A percentile compares a stretch with the other conserved stretches of the same genome.
Evolutionary conservation across 2,113 vertebrate species (phyloP).

Genomic region (Irena cyanogastra): DNA sequence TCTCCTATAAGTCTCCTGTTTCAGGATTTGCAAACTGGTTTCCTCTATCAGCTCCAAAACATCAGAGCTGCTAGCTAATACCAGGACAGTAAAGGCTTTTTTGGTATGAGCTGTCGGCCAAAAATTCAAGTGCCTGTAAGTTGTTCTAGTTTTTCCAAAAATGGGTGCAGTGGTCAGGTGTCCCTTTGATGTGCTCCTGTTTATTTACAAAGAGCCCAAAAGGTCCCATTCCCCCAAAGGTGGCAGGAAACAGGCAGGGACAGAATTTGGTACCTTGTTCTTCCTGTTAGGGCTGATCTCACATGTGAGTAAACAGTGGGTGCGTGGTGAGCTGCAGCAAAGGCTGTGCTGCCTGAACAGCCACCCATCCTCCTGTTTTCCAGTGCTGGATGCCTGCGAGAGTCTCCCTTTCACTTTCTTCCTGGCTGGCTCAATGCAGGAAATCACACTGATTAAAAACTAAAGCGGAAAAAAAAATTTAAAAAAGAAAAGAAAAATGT

Average conservation of each 20-base stretch:
- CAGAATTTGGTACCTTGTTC: constrained; percentile 26
- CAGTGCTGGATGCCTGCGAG: background rate
- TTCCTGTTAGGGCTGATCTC: constrained; percentile 28
- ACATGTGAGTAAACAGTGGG: background rate
- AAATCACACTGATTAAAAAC: constrained; percentile 28
- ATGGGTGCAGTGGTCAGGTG: constrained; percentile 3
- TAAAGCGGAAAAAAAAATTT: accelerated
- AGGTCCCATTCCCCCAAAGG: background rate
- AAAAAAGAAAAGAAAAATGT: background rate
- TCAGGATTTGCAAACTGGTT: constrained; percentile 4
- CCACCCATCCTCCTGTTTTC: background rate
- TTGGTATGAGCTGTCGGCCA: constrained; percentile 24
- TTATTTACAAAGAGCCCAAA: constrained; percentile 52
- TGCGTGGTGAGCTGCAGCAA: background rate
- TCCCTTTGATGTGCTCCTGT: constrained; percentile 48
- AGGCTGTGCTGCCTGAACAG: background rate
- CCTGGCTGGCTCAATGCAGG: background rate
- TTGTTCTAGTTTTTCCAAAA: background rate
- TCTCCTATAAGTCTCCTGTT: background rate
- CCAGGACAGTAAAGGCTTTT: constrained; percentile 7
- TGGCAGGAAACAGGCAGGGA: constrained; percentile 55
- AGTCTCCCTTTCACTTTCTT: constrained; percentile 21
- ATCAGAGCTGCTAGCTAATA: background rate
- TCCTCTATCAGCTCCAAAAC: background rate
- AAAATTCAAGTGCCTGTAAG: constrained; percentile 1